These are phyloP conservation scores for Chloromyia formosa DNA, from an alignment of 2,888 invertebrate genomes.

Conservation along the genomic window DNA sequence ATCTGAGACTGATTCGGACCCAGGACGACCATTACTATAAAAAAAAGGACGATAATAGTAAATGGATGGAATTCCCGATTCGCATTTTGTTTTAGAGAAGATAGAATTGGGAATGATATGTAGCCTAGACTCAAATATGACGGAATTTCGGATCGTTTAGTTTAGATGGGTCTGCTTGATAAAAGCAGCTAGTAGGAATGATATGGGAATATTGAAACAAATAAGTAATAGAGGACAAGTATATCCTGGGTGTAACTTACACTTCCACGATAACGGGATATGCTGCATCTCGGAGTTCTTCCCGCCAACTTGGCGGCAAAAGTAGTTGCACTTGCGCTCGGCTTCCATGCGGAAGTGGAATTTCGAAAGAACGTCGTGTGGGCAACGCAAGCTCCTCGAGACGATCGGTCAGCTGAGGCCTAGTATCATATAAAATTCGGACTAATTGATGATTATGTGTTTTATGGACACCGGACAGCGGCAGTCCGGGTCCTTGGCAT, in stretches of 20 bases:
- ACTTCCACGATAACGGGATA: conserved; percentile 90
- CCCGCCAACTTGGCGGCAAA: conserved; percentile 88
- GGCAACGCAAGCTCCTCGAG: conserved; percentile 84
- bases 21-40: conserved; percentile 89
- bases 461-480: conserved; percentile 81
- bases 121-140: too few species aligned
- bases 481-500: conserved; percentile 92
- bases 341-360: conserved; percentile 85
- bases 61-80: neutral
- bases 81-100: too few species aligned
- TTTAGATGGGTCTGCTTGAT: too few species aligned
- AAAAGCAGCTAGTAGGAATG: too few species aligned
- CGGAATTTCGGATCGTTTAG: too few species aligned
- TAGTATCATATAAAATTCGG: conserved; percentile 79
- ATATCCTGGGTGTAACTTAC: conserved; percentile 65
- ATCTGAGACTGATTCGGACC: conserved; percentile 89
- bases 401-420: conserved; percentile 72
- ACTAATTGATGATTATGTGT: conserved; percentile 79
- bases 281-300: conserved; percentile 84
- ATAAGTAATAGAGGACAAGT: too few species aligned
- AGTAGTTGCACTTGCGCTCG: conserved; percentile 87
- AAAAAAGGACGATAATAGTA: conserved; percentile 7
- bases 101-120: too few species aligned
- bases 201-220: too few species aligned
- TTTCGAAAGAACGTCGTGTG: conserved; percentile 81